phyloP scores from a whole-genome alignment of 2,113 vertebrate genomes.

The Epinephelus fuscoguttatus region DNA sequence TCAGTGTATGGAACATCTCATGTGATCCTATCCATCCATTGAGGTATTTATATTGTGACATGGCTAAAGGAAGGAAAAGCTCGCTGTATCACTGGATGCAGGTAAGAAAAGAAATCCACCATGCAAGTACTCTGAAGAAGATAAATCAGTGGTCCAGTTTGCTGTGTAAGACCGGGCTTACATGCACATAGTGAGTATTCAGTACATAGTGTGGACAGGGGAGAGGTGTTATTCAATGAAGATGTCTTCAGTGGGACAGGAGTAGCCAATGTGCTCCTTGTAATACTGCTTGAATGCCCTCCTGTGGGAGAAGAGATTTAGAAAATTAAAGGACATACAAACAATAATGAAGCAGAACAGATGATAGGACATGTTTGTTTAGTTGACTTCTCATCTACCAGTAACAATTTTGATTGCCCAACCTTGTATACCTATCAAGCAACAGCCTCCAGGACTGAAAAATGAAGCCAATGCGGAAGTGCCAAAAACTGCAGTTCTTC shows the following conservation, averaged over 20 bases:
- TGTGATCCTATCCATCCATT: conserved; percentile 43
- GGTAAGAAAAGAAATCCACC: conserved; percentile 70
- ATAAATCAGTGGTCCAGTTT: conserved; percentile 50
- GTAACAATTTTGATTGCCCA: no score
- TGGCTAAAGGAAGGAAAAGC: conserved; percentile 26
- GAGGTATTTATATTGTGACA: conserved; percentile 41
- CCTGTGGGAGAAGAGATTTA: conserved; percentile 79
- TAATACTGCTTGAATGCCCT: conserved; percentile 97
- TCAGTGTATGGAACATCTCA: conserved; percentile 7
- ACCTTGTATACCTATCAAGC: no score
- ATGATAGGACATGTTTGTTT: no score
- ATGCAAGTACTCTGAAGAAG: conserved; percentile 74
- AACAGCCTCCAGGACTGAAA: no score
- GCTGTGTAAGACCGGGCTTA: conserved; percentile 60
- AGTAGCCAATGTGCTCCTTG: conserved; percentile 96
- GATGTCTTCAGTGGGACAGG: conserved; percentile 98
- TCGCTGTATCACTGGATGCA: conserved; percentile 54
- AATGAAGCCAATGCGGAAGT: no score
- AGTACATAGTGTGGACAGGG: conserved; percentile 30
- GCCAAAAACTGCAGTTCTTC: no score
- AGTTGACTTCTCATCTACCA: no score
- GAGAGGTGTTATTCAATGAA: conserved; percentile 91
- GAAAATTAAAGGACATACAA: background rate
- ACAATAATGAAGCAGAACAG: no score
- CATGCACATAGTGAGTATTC: conserved; percentile 63